Evolutionary conservation across 2,888 invertebrate genomes (phyloP), one percentile per base, ranked within the genome.

Genomic region (Meandrusa payeni): DNA sequence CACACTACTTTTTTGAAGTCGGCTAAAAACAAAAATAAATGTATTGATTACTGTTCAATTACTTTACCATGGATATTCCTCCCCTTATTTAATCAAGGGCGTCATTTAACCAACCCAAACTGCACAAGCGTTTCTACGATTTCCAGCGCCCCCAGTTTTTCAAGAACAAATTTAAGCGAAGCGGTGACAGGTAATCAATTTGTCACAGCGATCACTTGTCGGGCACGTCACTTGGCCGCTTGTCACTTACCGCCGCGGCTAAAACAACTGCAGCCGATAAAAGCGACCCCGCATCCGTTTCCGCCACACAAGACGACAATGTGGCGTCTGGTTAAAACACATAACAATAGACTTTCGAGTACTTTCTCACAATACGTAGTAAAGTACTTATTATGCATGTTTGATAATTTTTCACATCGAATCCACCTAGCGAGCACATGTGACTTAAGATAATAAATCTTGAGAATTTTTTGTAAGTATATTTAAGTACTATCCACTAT

Each of bases 271-370:
- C 56, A 57, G 47, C 64, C 73, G 76, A 73, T 75, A 70, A 74
- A 71, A 63, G 67, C 54, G 46, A 22, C 55, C 59, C 67, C 71
- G 69, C 79, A 68, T 82, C 82, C 81, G 77, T 51, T 71, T 79
- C 79, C 79, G 71, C 54, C 58, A 55, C 81, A 73, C 81, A 80
- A 70, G 76, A 69, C 61, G 78, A 40, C 40, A 32, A 26, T 24
- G 59, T 40, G 42, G 22, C 61, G 59, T 27, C 56, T 57, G 51
- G 45, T 40, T 41, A 48, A 49, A 42, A 46, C 29, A 38, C 47
- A 37, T 51, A 23, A 45, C 50, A 43, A 52, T 53, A 45, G 48
- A 49, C 10, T 40, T 23, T 26, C 10, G 10, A 40, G 40, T 36
- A 29, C 28, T n/a, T n/a, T n/a, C n/a, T n/a, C n/a, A n/a, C n/a